These are phyloP conservation scores for Nowickia ferox DNA, from an alignment of 2,888 invertebrate genomes.

Conservation along the genomic window DNA sequence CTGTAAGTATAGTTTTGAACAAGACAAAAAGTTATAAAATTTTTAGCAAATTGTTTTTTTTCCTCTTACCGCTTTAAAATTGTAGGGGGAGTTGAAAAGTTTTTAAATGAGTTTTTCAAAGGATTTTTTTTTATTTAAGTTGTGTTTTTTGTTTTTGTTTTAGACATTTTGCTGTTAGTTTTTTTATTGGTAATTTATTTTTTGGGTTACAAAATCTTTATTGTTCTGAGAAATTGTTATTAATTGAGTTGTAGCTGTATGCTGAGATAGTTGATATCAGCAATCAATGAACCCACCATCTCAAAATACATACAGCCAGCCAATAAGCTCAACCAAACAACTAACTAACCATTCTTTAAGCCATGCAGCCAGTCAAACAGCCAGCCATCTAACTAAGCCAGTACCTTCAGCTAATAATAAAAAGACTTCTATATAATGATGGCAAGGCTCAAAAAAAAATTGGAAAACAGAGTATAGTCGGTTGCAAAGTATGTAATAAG, in stretches of 20 bases:
- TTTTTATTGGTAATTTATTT: conserved; percentile 47
- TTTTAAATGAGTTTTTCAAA: conserved; percentile 16
- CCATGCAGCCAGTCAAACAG: conserved; percentile 5
- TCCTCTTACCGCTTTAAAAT: not conserved
- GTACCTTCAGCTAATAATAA: conserved; percentile 50
- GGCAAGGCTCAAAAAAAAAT: conserved; percentile 30
- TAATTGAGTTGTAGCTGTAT: conserved; percentile 81
- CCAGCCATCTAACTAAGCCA: conserved; percentile 36
- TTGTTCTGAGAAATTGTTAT: conserved; percentile 82
- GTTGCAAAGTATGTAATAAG: conserved; percentile 62
- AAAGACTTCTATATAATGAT: conserved; percentile 55
- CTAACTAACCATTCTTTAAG: conserved; percentile 6
- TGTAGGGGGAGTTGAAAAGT: not conserved
- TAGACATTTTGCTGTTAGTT: conserved; percentile 19
- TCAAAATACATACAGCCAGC: conserved; percentile 46
- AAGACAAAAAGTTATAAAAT: conserved; percentile 11
- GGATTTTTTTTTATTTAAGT: conserved; percentile 33
- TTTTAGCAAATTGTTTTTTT: conserved; percentile 52
- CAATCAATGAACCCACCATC: conserved; percentile 70
- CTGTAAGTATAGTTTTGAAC: conserved; percentile 5
- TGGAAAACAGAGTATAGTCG: conserved; percentile 56
- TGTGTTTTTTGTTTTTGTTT: not conserved
- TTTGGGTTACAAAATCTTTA: conserved; percentile 74
- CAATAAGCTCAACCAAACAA: conserved; percentile 19
- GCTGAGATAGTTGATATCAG: conserved; percentile 73